These are phyloP conservation scores for Aleiodes sp. DNA, from an alignment of 1,140 invertebrate genomes.

Conservation along the genomic window DNA sequence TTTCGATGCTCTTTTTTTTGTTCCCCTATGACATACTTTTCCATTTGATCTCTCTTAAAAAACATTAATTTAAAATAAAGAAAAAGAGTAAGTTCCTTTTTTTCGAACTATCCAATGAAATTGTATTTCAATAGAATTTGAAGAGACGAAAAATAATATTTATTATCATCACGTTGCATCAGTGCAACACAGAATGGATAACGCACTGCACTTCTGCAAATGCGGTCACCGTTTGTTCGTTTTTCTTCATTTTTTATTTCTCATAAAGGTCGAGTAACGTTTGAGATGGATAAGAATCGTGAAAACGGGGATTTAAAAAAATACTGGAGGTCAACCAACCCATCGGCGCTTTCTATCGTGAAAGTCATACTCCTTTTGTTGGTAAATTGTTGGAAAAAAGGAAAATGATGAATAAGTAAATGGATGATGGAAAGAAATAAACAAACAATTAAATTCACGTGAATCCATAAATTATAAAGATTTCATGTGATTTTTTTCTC, in stretches of 20 bases:
- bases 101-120: no score
- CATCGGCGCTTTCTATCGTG: constrained; percentile 21
- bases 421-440: background rate
- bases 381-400: background rate
- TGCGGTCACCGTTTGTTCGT: background rate
- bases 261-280: constrained; percentile 6
- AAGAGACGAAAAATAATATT: background rate
- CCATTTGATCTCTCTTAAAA: background rate
- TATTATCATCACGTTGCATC: constrained; percentile 11
- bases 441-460: background rate
- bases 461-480: background rate
- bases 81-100: no score
- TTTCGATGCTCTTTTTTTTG: constrained; percentile 10
- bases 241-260: background rate
- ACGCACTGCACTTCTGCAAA: background rate
- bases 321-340: constrained; percentile 19
- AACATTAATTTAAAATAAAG: background rate
- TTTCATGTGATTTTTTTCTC: no score
- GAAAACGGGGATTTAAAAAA: constrained; percentile 29
- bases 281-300: constrained; percentile 19
- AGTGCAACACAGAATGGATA: background rate
- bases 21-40: constrained; percentile 10
- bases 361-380: background rate
- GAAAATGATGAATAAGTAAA: background rate
- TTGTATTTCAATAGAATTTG: background rate